Percentiles rank a stretch among this genome's conserved stretches.
These are phyloP conservation scores for Dascillus cervinus DNA, from an alignment of 2,888 invertebrate species.

Conservation along the genomic window DNA sequence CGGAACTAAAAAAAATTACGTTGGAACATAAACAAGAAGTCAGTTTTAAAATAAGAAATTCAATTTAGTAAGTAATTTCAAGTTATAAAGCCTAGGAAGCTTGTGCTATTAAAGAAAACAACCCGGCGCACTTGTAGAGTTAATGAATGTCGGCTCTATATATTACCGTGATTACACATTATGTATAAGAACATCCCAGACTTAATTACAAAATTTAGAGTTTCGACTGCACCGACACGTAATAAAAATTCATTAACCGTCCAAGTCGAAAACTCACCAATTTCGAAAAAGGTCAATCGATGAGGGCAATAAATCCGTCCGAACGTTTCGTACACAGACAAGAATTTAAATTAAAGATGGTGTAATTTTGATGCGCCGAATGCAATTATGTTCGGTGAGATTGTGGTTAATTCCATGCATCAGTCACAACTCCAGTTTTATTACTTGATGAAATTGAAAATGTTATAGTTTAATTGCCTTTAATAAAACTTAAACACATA, in stretches of 20 bases:
- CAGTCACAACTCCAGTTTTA: constrained; percentile 4
- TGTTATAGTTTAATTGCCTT: constrained; percentile 38
- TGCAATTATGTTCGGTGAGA: constrained; percentile 13
- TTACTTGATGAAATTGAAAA: constrained; percentile 30
- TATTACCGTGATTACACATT: constrained; percentile 29
- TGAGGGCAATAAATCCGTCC: too few species aligned
- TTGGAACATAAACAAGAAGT: too few species aligned
- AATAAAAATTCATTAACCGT: constrained; percentile 31
- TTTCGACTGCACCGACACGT: constrained; percentile 21
- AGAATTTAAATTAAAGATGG: too few species aligned
- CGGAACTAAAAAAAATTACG: too few species aligned
- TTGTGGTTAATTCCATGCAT: constrained; percentile 17
- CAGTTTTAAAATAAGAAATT: constrained; percentile 12
- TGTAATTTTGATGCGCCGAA: constrained; percentile 17
- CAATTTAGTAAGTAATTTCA: constrained; percentile 15
- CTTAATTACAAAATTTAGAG: constrained; percentile 31
- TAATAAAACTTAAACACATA: constrained; percentile 36
- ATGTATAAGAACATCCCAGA: constrained; percentile 27
- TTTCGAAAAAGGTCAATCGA: too few species aligned
- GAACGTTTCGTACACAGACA: too few species aligned
- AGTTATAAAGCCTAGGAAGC: constrained; percentile 23
- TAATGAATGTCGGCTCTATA: constrained; percentile 27
- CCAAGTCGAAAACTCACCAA: too few species aligned
- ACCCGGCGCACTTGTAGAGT: constrained; percentile 26
- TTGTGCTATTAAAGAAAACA: constrained; percentile 25